These are phyloP conservation scores for Lasioglossum baleicum DNA, from an alignment of 1,140 invertebrate species.

Conservation along the genomic window DNA sequence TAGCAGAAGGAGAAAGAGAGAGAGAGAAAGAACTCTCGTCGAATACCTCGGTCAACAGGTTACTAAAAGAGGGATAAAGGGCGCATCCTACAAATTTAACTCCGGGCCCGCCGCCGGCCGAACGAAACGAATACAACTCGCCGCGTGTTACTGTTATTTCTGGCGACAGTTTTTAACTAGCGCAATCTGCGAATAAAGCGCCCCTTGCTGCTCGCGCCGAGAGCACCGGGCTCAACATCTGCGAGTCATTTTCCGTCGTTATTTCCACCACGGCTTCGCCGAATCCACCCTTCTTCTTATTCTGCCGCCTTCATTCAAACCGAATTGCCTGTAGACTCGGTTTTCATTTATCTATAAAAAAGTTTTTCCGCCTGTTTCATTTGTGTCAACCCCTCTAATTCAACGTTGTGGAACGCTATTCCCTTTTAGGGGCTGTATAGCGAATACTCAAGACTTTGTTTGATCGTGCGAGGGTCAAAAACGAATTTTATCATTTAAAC, in stretches of 20 bases:
- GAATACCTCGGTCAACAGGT: conserved; percentile 40
- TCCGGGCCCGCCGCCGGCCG: conserved; percentile 15
- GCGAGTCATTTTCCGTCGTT: conserved; percentile 57
- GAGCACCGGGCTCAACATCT: conserved; percentile 51
- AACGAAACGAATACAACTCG: conserved; percentile 47
- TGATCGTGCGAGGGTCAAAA: too few species aligned
- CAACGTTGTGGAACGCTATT: too few species aligned
- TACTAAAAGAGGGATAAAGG: conserved; percentile 36
- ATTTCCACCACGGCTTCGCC: conserved; percentile 56
- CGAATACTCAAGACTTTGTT: too few species aligned
- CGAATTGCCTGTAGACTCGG: conserved; percentile 26
- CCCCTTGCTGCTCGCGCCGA: conserved; percentile 19
- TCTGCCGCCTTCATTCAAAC: conserved; percentile 22
- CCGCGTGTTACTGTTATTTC: conserved; percentile 45
- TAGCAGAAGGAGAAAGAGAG: background rate
- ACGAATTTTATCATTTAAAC: too few species aligned
- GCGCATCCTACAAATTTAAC: conserved; percentile 44
- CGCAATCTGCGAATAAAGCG: conserved; percentile 52
- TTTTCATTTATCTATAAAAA: conserved; percentile 51
- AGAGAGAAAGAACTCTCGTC: background rate
- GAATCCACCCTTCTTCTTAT: conserved; percentile 43
- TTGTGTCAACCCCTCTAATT: too few species aligned
- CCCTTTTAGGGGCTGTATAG: too few species aligned
- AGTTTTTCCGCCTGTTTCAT: background rate
- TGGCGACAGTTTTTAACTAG: conserved; percentile 58